Evolutionary conservation across 2,113 vertebrate genomes (phyloP).

Genomic region (Thinocorus orbignyianus): DNA sequence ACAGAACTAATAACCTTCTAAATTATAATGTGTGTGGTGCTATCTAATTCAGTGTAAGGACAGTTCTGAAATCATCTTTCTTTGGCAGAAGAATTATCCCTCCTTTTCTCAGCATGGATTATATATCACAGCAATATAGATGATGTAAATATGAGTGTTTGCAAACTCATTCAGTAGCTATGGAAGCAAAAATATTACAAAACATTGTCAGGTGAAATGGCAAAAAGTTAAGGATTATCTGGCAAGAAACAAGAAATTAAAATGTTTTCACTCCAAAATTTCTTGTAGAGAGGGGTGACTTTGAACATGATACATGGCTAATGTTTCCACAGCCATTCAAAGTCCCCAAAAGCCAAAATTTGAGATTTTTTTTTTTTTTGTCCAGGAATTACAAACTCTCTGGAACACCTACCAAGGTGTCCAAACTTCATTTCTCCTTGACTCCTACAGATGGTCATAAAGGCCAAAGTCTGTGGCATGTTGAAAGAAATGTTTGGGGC

Average conservation of each 20-base stretch:
- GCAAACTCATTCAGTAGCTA: neutral
- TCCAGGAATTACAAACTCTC: neutral
- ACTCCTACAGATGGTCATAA: neutral
- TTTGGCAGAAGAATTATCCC: neutral
- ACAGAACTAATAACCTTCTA: neutral
- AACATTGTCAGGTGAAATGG: neutral
- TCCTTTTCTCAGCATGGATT: neutral
- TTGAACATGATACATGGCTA: neutral
- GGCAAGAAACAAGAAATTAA: neutral
- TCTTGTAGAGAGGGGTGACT: neutral
- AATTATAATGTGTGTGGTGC: neutral
- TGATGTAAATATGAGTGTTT: conserved; percentile 3
- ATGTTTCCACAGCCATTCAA: neutral
- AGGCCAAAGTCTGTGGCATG: neutral
- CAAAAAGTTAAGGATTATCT: neutral
- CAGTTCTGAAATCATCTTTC: neutral
- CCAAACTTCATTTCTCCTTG: neutral
- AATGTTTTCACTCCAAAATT: neutral
- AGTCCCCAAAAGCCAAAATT: neutral
- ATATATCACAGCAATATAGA: neutral
- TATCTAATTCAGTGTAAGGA: neutral
- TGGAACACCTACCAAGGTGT: neutral
- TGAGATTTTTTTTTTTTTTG: neutral
- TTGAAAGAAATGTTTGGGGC: neutral
- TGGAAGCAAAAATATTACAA: neutral